phyloP scores from a whole-genome alignment of 2,888 invertebrate species.

The Archaeoteleia sp. region DNA sequence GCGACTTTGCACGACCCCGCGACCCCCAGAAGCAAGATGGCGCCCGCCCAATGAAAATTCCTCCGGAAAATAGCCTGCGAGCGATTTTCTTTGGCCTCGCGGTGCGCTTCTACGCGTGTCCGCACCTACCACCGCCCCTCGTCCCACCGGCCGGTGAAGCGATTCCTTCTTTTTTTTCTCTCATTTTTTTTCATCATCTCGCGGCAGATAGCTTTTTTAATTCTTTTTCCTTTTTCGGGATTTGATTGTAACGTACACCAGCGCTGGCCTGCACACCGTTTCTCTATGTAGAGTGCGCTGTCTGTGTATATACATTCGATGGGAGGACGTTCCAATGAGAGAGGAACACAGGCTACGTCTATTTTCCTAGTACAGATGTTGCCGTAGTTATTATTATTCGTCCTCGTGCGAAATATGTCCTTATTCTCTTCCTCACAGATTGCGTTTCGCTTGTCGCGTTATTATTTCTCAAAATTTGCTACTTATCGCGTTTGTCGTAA shows the following conservation, averaged over 20 bases:
- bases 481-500: background rate
- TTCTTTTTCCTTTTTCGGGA: slow-evolving; percentile 67
- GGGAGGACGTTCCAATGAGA: slow-evolving; percentile 27
- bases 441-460: background rate
- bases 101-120: slow-evolving; percentile 27
- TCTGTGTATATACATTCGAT: slow-evolving; percentile 8
- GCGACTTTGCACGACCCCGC: slow-evolving; percentile 55
- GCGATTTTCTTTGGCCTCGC: slow-evolving; percentile 67
- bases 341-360: slow-evolving; percentile 17
- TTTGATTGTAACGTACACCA: slow-evolving; percentile 70
- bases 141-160: slow-evolving; percentile 38
- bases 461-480: background rate
- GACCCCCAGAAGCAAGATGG: slow-evolving; percentile 66
- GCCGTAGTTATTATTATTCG: slow-evolving; percentile 34
- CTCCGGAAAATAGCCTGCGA: slow-evolving; percentile 72
- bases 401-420: background rate
- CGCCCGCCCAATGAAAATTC: slow-evolving; percentile 73
- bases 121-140: slow-evolving; percentile 23
- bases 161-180: slow-evolving; percentile 47
- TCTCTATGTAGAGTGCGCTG: slow-evolving; percentile 15
- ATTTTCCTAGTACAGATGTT: slow-evolving; percentile 30
- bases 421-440: background rate
- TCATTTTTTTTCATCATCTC: slow-evolving; percentile 56
- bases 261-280: slow-evolving; percentile 28
- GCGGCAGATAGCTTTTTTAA: slow-evolving; percentile 69